A percentile compares a stretch with the other conserved stretches of the same genome.
These are phyloP conservation scores for Battus philenor DNA, from an alignment of 1,140 invertebrate genomes.

Conservation along the genomic window DNA sequence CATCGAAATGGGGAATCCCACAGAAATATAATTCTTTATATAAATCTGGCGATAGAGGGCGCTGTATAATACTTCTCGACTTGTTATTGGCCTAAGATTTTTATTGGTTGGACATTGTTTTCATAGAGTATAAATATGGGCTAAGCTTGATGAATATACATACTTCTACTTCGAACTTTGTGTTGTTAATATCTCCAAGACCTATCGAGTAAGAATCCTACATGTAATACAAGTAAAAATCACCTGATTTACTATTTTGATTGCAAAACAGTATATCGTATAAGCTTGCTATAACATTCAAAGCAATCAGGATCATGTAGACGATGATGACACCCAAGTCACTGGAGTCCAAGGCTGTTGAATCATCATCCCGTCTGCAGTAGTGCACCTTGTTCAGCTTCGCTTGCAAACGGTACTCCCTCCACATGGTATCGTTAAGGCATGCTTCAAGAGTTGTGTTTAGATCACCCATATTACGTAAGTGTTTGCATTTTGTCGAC, in stretches of 20 bases:
- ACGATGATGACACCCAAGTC: conserved; percentile 25
- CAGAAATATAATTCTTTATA: too few species aligned
- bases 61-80: too few species aligned
- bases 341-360: conserved; percentile 19
- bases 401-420: conserved; percentile 25
- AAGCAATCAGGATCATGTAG: conserved; percentile 25
- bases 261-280: conserved; percentile 34
- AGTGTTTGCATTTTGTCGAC: conserved; percentile 32
- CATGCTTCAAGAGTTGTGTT: conserved; percentile 25
- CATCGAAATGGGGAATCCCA: too few species aligned
- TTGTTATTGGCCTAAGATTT: too few species aligned
- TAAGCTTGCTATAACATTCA: conserved; percentile 29
- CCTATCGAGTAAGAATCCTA: too few species aligned
- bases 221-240: too few species aligned
- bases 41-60: too few species aligned
- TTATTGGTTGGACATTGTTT: too few species aligned
- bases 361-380: conserved; percentile 27
- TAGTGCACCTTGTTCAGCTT: conserved; percentile 26
- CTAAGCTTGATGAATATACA: too few species aligned
- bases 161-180: too few species aligned
- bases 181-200: background rate
- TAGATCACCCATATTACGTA: conserved; percentile 25
- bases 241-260: conserved; percentile 37
- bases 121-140: too few species aligned
- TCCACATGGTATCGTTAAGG: conserved; percentile 33